Evolutionary conservation across 1,140 invertebrate genomes (phyloP), one percentile per base, ranked within the genome.

Genomic region (Drosophila biarmipes): DNA sequence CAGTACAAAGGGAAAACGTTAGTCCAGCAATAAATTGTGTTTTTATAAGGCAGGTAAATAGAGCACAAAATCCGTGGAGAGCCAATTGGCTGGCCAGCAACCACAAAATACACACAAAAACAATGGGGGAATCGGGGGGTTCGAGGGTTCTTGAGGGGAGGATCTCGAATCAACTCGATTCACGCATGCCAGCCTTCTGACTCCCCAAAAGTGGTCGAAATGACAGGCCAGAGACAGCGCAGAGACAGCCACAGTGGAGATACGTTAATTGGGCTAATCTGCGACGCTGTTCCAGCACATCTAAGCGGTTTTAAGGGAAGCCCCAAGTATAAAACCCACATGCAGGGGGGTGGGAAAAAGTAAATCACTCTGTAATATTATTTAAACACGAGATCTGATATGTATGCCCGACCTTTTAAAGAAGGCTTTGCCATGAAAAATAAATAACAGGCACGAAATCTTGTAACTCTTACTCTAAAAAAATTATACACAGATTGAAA

Each of bases 21-120:
- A 67, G 73, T 64, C 69, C 78, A 81, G 81, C 81, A 86, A 86
- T 86, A 86, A 86, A 86, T 86, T 86, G 73, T 86, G 78, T 86
- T 86, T 85, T 86, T 86, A 87, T 86, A 86, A 86, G 81, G 81
- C 80, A 86, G 81, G 81, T 86, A 86, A 86, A 86, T 86, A 86
- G 81, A 86, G 78, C 81, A 72, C 68, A 81, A 87, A 87, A 75
- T 80, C 81, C 81, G 69, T 66, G 73, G 82, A 81, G 74, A 75
- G 81, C 73, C 81, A 86, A 85, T 85, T 80, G 82, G 57, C 73
- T 40, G 74, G 80, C 52, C 52, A 69, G 73, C 55, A 72, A 74
- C 82, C 81, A 71, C 82, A 81, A 78, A 87, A 78, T 80, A 81
- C 64, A 74, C 49, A 80, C 54, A 81, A 66, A 66, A 52, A 68